Conservation (phyloP, 2,888 invertebrate genomes). For the Conchocele bisecta region DNA sequence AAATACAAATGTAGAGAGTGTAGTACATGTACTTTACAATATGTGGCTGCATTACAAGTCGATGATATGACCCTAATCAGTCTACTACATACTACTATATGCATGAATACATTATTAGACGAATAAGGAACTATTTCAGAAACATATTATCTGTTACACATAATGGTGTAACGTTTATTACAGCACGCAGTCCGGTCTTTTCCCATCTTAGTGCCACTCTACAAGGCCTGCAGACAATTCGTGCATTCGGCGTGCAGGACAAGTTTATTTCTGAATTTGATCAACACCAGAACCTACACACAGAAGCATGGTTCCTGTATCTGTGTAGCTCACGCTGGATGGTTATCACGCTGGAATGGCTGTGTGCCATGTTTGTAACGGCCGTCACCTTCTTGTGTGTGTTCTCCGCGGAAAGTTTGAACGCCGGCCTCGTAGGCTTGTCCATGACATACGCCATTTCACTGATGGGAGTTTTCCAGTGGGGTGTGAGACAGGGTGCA, state of each 20-base stretch:
- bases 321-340: conserved; percentile 95
- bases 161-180: no score
- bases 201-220: conserved; percentile 94
- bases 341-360: conserved; percentile 94
- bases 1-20: no score
- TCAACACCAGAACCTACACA: conserved; percentile 87
- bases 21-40: no score
- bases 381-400: conserved; percentile 94
- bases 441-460: no score
- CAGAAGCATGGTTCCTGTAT: conserved; percentile 95
- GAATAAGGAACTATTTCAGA: not conserved
- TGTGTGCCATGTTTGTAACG: conserved; percentile 93
- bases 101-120: not conserved
- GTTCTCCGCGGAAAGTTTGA: conserved; percentile 86
- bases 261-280: conserved; percentile 86
- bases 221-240: conserved; percentile 94
- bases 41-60: not conserved
- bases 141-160: conserved; percentile 1
- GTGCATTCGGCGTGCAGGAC: conserved; percentile 92
- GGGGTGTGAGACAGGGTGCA: no score
- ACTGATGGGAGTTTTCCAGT: no score
- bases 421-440: no score
- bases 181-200: conserved; percentile 96
- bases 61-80: not conserved
- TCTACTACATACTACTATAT: not conserved